Evolutionary conservation across 2,113 vertebrate genomes (phyloP).

Genomic region (Pedionomus torquatus): DNA sequence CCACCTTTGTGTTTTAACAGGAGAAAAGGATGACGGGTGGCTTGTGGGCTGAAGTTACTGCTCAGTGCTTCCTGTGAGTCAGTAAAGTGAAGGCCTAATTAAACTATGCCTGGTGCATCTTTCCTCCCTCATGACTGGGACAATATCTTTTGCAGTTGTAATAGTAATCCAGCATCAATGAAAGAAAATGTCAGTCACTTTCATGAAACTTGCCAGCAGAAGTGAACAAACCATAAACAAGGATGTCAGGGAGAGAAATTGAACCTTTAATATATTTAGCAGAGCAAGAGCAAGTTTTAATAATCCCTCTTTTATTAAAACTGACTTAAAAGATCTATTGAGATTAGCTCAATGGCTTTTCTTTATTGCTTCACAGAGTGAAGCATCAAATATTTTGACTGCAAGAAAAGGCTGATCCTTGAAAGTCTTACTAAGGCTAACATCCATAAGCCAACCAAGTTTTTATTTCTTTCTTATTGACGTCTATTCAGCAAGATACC

Average conservation of each 20-base stretch:
- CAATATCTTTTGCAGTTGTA: neutral
- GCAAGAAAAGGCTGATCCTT: neutral
- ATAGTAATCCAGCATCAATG: slow-evolving; percentile 13
- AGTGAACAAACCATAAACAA: neutral
- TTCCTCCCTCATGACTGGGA: neutral
- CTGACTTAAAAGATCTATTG: slow-evolving; percentile 28
- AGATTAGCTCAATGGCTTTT: neutral
- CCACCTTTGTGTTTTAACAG: accelerated
- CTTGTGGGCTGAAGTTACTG: neutral
- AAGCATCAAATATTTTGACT: slow-evolving; percentile 7
- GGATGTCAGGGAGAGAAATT: slow-evolving; percentile 8
- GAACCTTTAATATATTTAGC: slow-evolving; percentile 43
- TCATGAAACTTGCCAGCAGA: slow-evolving; percentile 23
- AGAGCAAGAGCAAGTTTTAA: neutral
- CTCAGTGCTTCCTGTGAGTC: neutral
- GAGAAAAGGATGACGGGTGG: neutral
- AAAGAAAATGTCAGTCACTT: slow-evolving; percentile 9
- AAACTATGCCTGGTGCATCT: neutral
- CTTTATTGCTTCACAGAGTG: slow-evolving; percentile 24
- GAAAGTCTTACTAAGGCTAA: neutral
- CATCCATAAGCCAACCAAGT: neutral
- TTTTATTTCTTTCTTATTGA: neutral
- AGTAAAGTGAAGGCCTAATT: neutral
- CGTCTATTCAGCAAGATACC: neutral
- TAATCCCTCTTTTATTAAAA: slow-evolving; percentile 66